Conservation (phyloP, 1,140 invertebrate genomes). For the Ostrea edulis region DNA sequence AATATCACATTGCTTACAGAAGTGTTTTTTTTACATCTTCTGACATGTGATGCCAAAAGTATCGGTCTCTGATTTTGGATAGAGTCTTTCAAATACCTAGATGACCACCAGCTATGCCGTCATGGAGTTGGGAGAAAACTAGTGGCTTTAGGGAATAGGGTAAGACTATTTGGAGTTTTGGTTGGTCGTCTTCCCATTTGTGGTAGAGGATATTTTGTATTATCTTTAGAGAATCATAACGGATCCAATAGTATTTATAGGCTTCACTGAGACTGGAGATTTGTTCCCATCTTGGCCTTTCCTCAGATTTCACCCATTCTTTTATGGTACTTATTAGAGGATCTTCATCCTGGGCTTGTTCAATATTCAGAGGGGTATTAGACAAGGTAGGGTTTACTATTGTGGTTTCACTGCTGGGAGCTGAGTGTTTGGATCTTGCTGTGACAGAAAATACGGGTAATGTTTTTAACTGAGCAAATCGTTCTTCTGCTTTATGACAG, state of each 20-base stretch:
- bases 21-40: slow-evolving; percentile 22
- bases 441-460: background rate
- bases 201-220: slow-evolving; percentile 30
- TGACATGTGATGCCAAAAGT: slow-evolving; percentile 44
- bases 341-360: slow-evolving; percentile 11
- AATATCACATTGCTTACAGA: slow-evolving; percentile 49
- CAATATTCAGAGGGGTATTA: background rate
- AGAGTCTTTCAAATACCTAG: slow-evolving; percentile 47
- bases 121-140: slow-evolving; percentile 41
- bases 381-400: background rate
- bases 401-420: background rate
- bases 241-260: slow-evolving; percentile 52
- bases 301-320: slow-evolving; percentile 6
- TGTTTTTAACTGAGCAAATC: background rate
- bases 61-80: slow-evolving; percentile 45
- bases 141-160: background rate
- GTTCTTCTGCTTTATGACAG: background rate
- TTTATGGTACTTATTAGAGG: background rate
- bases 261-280: background rate
- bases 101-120: slow-evolving; percentile 41
- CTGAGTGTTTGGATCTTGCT: too few relatives aligned
- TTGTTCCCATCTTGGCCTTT: slow-evolving; percentile 40
- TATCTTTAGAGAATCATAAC: slow-evolving; percentile 48
- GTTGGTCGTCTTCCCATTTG: too few relatives aligned
- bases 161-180: slow-evolving; percentile 19